Evolutionary conservation across 2,888 invertebrate genomes (phyloP), one percentile per base, ranked within the genome.

Genomic region (Melanophora roralis): DNA sequence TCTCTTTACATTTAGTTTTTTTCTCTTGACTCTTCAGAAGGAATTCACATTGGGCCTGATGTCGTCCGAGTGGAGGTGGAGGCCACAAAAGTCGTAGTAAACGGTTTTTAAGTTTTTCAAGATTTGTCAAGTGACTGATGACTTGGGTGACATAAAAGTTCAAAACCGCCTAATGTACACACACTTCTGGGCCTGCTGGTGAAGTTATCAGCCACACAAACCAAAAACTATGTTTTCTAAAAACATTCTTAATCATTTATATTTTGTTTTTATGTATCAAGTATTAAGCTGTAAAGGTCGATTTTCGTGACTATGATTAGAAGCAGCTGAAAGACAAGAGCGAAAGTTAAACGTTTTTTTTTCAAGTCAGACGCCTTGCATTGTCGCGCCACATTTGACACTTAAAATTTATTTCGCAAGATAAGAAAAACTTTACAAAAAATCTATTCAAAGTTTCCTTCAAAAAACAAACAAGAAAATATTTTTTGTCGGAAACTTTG

Each of bases 61-160:
- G n/a, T n/a, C n/a, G n/a, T n/a, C n/a, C n/a, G n/a, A n/a, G n/a
- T n/a, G n/a, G n/a, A n/a, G n/a, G n/a, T n/a, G n/a, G n/a, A n/a
- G n/a, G n/a, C 83, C 71, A 77, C 51, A 53, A 43, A 53, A 38
- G 57, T 82, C 57, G 14, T 49, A 84, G 84, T 84, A 83, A 83
- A 62, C 55, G 45, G 11, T 72, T 71, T 69, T 55, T 72, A 21
- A 5, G 27, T 74, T 71, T 40, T 71, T 62, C 64, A 38, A 80
- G 49, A 67, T 67, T 69, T 80, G 49, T 83, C 85, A 85, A 84
- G 86, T 86, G 86, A 86, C 87, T 86, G 86, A 87, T 86, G 87
- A 86, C 86, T 85, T 83, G 65, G 86, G 86, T 86, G 86, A 85
- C 86, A 86, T 86, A 86, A 86, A 87, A 83, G 36, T 11, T 64